phyloP scores from a whole-genome alignment of 2,113 vertebrate species.

The Leptosomus discolor region DNA sequence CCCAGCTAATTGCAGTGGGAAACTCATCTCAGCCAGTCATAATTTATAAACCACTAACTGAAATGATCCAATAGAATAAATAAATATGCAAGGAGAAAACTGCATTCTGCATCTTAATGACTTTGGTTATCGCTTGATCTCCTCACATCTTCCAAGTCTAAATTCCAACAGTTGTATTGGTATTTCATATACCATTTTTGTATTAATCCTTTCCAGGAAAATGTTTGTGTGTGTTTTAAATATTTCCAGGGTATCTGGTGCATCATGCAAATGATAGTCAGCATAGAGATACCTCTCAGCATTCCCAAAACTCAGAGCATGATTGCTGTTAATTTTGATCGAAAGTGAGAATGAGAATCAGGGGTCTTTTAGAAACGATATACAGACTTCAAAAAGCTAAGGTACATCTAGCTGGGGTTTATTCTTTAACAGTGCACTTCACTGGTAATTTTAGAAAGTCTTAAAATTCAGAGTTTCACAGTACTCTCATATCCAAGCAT shows the following conservation, averaged over 20 bases:
- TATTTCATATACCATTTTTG: not conserved
- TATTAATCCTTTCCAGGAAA: not conserved
- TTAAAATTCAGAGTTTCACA: not conserved
- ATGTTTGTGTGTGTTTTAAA: not conserved
- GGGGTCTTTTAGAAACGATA: not conserved
- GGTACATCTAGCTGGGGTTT: not conserved
- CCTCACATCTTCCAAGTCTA: not conserved
- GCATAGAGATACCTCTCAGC: not conserved
- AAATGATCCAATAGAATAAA: not conserved
- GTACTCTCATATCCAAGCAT: not conserved
- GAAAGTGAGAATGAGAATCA: not conserved
- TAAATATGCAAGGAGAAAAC: not conserved
- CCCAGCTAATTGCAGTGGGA: not conserved
- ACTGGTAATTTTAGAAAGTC: not conserved
- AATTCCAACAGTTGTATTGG: not conserved
- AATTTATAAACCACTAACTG: not conserved
- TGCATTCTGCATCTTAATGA: not conserved
- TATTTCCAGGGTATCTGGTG: not conserved
- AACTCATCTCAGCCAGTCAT: not conserved
- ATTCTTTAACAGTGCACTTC: not conserved
- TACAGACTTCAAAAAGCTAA: not conserved
- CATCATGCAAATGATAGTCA: not conserved
- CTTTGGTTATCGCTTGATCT: not conserved
- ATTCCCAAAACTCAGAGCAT: not conserved
- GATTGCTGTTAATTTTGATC: not conserved